phyloP scores from a whole-genome alignment of 2,888 invertebrate species.

The Ligdia adustata region DNA sequence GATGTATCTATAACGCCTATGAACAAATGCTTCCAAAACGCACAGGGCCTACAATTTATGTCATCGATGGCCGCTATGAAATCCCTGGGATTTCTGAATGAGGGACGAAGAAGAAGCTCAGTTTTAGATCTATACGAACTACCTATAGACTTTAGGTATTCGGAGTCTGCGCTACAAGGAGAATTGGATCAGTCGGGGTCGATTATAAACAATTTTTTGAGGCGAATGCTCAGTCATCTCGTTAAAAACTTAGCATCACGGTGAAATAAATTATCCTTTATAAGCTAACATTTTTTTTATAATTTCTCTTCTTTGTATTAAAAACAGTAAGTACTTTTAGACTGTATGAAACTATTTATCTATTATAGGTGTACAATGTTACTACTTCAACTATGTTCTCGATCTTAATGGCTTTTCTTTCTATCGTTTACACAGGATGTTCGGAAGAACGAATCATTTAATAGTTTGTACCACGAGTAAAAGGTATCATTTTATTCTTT shows the following conservation, averaged over 20 bases:
- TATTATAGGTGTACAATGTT: no score
- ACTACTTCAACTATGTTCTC: no score
- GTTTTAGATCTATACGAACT: background rate
- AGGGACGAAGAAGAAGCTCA: constrained; percentile 12
- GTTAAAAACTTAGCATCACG: background rate
- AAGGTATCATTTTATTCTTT: no score
- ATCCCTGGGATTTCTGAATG: constrained; percentile 53
- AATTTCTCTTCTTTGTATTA: background rate
- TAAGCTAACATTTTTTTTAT: background rate
- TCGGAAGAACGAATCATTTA: no score
- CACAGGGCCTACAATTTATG: constrained; percentile 56
- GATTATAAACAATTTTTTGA: background rate
- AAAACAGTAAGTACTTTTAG: background rate
- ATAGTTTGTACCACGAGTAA: no score
- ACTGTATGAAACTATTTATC: background rate
- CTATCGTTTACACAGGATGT: no score
- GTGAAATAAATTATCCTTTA: background rate
- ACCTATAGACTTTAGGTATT: background rate
- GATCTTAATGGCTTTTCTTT: no score
- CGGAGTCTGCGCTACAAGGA: background rate
- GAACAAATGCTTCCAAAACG: constrained; percentile 55
- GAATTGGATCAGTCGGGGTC: background rate
- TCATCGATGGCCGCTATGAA: constrained; percentile 61
- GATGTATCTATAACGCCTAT: constrained; percentile 65
- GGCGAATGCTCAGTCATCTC: background rate